These are phyloP conservation scores for Heliconius sara DNA, from an alignment of 2,888 invertebrate species.

Conservation along the genomic window DNA sequence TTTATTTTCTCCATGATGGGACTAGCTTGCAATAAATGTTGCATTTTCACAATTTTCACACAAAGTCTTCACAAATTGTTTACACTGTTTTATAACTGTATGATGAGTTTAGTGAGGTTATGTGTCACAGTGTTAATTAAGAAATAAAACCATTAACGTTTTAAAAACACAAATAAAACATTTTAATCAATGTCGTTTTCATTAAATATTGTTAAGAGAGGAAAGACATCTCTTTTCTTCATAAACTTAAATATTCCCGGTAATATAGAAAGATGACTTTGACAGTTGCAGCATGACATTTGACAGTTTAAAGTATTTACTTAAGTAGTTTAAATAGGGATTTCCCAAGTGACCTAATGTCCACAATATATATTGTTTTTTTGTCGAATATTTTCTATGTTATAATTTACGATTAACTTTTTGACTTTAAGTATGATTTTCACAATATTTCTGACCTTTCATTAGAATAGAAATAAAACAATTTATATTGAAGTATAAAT, in stretches of 20 bases:
- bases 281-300: slow-evolving; percentile 6
- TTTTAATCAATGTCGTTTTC: neutral
- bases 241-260: slow-evolving; percentile 49
- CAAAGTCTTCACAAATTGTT: slow-evolving; percentile 29
- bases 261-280: slow-evolving; percentile 40
- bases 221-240: slow-evolving; percentile 13
- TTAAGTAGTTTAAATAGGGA: neutral
- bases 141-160: neutral
- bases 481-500: too few relatives aligned
- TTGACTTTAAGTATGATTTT: too few relatives aligned
- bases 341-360: neutral
- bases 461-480: too few relatives aligned
- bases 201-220: neutral
- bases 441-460: too few relatives aligned
- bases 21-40: slow-evolving; percentile 82
- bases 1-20: slow-evolving; percentile 83
- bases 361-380: too few relatives aligned
- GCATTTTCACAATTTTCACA: slow-evolving; percentile 61
- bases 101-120: slow-evolving; percentile 54
- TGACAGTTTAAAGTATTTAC: neutral
- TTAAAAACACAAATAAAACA: neutral
- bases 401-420: too few relatives aligned
- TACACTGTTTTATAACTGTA: slow-evolving; percentile 36
- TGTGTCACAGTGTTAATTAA: slow-evolving; percentile 53
- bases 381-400: too few relatives aligned